A percentile compares a stretch with the other conserved stretches of the same genome.
These are phyloP conservation scores for Ochotona curzoniae DNA, from an alignment of 2,113 vertebrate species.

Conservation along the genomic window DNA sequence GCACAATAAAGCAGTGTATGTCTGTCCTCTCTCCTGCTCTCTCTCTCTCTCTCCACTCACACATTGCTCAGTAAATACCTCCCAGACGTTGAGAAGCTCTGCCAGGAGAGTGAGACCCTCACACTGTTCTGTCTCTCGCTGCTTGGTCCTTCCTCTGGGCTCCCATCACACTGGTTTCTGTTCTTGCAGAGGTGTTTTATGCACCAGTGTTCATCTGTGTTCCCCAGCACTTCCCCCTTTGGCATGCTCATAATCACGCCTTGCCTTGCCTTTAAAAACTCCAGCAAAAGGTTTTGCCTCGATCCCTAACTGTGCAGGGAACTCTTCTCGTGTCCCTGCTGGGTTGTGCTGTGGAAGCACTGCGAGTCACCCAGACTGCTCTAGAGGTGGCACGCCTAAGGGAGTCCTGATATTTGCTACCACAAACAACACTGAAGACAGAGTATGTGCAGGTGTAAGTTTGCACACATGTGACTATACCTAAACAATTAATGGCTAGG, in stretches of 20 bases:
- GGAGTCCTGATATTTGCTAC: background rate
- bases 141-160: background rate
- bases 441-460: background rate
- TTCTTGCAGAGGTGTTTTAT: background rate
- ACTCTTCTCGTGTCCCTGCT: background rate
- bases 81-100: no score
- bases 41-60: no score
- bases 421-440: background rate
- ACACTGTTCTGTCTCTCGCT: background rate
- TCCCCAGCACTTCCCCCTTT: background rate
- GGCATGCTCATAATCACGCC: background rate
- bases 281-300: background rate
- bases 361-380: no score
- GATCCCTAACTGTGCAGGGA: background rate
- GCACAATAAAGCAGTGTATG: no score
- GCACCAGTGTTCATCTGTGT: background rate
- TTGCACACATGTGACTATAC: background rate
- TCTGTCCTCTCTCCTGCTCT: no score
- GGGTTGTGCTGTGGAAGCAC: background rate
- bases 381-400: background rate
- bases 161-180: background rate
- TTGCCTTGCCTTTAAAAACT: background rate
- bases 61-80: no score
- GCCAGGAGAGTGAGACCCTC: background rate
- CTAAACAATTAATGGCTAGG: background rate